Evolutionary conservation across 2,113 vertebrate genomes (phyloP), one percentile per base, ranked within the genome.

Genomic region (Macquaria australasica): DNA sequence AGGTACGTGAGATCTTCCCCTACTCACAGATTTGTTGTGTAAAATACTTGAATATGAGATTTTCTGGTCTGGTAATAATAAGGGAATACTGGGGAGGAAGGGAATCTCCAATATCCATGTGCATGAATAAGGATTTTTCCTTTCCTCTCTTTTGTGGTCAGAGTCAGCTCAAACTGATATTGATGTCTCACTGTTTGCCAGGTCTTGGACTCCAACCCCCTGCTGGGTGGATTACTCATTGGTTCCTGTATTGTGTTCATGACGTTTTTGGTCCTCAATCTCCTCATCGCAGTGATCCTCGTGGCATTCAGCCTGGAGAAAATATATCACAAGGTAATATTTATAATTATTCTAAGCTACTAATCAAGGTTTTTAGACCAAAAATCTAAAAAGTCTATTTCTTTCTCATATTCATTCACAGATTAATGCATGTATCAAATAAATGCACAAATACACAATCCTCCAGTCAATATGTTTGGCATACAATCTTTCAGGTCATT

Each of bases 201-300:
- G 97, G 95, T 99, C 56, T 87, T 99, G 93, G 92, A 97, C 86
- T 87, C 92, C 77, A 96, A 89, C 83, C 97, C 96, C 2, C 1
- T 97, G 31, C 94, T 99, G 5, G 96, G 97, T 58, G 97, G 96
- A 43, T 94, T 98, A 81, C 92, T 99, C 67, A 95, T 98, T 82
- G 97, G 97, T 55, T 98, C 98, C 73, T 99, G 97, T 84, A 96
- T 97, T 1, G 76, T 98, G 81, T 97, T 98, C 79, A 95, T 99
- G 97, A 97, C 97, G 0, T 99, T 98, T 73, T 95, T 99, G 82
- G 96, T 97, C 23, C 91, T 99, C 58, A 99, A 98, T 92, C 95
- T 99, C 14, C 96, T 99, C 74, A 95, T 99, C 85, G 97, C 97
- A 0, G 97, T 97, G 74, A 97, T 99, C 82, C 91, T 98, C 31